These are phyloP conservation scores for Torymus auratus DNA, from an alignment of 2,888 invertebrate genomes.

Conservation along the genomic window DNA sequence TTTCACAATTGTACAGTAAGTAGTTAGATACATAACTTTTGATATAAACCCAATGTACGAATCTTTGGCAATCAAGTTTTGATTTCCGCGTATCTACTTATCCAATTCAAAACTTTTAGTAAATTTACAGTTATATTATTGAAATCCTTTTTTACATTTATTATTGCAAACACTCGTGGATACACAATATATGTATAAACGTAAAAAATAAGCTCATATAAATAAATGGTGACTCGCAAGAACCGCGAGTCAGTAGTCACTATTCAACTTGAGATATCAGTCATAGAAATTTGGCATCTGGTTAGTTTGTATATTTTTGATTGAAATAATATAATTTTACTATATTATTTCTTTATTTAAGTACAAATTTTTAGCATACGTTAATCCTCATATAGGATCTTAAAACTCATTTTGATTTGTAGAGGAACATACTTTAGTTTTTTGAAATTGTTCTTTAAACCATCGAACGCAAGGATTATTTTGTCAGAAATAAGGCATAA, in stretches of 20 bases:
- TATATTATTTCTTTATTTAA: too few species aligned
- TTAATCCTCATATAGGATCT: too few species aligned
- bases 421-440: too few species aligned
- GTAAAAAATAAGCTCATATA: constrained; percentile 13
- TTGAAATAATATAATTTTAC: too few species aligned
- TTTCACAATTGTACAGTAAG: constrained; percentile 40
- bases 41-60: neutral
- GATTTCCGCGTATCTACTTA: neutral
- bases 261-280: too few species aligned
- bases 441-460: too few species aligned
- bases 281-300: too few species aligned
- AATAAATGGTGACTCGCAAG: constrained; percentile 1
- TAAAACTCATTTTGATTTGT: too few species aligned
- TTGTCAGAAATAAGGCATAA: too few species aligned
- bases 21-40: constrained; percentile 19
- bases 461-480: too few species aligned
- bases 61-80: constrained; percentile 7
- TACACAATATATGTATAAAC: constrained; percentile 1
- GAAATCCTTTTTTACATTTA: neutral
- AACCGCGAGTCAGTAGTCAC: neutral
- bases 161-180: neutral
- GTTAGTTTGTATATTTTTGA: too few species aligned
- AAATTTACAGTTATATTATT: neutral
- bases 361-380: too few species aligned
- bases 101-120: neutral